A percentile compares a stretch with the other conserved stretches of the same genome.
These are phyloP conservation scores for Aspidoscelis tigris DNA, from an alignment of 2,113 vertebrate species.

Conservation along the genomic window DNA sequence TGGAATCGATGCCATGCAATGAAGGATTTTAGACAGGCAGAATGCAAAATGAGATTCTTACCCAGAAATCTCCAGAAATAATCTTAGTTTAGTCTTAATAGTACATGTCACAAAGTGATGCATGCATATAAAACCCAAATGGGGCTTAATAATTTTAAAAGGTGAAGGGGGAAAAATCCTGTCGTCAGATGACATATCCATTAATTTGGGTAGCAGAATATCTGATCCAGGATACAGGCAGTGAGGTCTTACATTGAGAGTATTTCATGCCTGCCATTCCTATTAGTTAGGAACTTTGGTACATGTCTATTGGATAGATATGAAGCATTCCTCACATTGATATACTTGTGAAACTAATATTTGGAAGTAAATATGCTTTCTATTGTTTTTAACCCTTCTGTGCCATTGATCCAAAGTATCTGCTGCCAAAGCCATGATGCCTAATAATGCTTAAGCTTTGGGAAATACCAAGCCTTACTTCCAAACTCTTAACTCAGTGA, in stretches of 20 bases:
- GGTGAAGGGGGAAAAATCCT: constrained; percentile 58
- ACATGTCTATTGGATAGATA: not conserved
- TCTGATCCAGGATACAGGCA: constrained; percentile 57
- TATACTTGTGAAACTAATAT: constrained; percentile 17
- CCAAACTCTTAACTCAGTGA: constrained; percentile 71
- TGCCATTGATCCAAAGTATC: constrained; percentile 37
- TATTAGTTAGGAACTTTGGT: not conserved
- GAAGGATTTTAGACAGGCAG: constrained; percentile 61
- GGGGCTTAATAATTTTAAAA: constrained; percentile 65
- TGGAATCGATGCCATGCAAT: constrained; percentile 50
- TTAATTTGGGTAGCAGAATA: constrained; percentile 68
- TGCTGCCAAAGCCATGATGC: constrained; percentile 43
- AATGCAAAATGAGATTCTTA: constrained; percentile 67
- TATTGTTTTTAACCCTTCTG: constrained; percentile 50
- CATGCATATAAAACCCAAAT: constrained; percentile 61
- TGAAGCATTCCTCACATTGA: not conserved
- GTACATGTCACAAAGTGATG: constrained; percentile 66
- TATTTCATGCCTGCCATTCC: constrained; percentile 30
- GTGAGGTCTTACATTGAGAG: not conserved
- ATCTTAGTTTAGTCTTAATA: constrained; percentile 66
- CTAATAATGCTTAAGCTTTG: constrained; percentile 64
- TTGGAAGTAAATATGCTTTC: constrained; percentile 38
- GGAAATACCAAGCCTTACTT: constrained; percentile 54
- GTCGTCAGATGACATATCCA: constrained; percentile 60
- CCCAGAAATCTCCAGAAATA: constrained; percentile 69